These are phyloP conservation scores for Peromyscus eremicus DNA, from an alignment of 2,797 vertebrate genomes.

Conservation along the genomic window DNA sequence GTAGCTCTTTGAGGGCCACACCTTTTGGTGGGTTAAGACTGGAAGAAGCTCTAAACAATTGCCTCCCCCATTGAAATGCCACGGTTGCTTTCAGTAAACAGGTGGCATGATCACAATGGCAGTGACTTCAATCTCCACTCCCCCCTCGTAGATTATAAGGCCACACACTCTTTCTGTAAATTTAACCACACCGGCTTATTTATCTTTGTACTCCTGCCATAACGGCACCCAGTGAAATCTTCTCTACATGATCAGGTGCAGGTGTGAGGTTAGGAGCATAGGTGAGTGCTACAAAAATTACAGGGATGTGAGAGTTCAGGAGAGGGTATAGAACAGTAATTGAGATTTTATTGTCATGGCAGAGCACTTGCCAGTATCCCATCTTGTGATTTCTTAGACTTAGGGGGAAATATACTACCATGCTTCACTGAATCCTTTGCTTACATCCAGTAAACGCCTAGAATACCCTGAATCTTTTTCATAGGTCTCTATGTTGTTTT, in stretches of 20 bases:
- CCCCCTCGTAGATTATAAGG: background rate
- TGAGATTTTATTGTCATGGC: slow-evolving; percentile 64
- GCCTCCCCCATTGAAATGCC: background rate
- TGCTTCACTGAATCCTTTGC: slow-evolving; percentile 73
- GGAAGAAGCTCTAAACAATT: slow-evolving; percentile 13
- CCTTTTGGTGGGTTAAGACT: slow-evolving; percentile 61
- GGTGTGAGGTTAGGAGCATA: background rate
- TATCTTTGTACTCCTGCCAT: slow-evolving; percentile 11
- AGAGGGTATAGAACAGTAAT: slow-evolving; percentile 64
- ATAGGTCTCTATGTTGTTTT: slow-evolving; percentile 62
- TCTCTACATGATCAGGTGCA: slow-evolving; percentile 39
- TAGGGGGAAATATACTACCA: slow-evolving; percentile 53
- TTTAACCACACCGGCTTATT: background rate
- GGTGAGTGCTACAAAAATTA: background rate
- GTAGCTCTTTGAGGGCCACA: slow-evolving; percentile 44
- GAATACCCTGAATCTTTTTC: slow-evolving; percentile 49
- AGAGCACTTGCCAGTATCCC: slow-evolving; percentile 69
- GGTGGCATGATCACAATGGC: background rate
- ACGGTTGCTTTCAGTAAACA: slow-evolving; percentile 39
- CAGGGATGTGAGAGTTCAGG: background rate
- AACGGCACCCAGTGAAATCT: slow-evolving; percentile 48
- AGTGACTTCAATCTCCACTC: background rate
- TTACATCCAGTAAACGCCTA: slow-evolving; percentile 47
- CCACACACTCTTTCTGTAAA: slow-evolving; percentile 36
- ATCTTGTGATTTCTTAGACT: slow-evolving; percentile 59